Conservation (phyloP, 2,888 invertebrate species). For the Epiperipatus broadwayi region DNA sequence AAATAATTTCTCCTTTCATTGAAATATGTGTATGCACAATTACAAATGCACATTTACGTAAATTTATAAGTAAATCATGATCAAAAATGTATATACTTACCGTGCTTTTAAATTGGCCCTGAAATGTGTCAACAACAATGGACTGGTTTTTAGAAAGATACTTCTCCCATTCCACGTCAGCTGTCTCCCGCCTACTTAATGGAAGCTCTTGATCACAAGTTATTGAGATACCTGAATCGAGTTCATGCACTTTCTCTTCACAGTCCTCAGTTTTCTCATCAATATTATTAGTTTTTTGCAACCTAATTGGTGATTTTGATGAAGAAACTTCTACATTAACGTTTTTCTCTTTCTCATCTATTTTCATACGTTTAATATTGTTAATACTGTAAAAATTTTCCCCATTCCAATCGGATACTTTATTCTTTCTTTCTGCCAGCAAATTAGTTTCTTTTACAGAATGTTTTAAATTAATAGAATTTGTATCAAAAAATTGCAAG, state of each 20-base stretch:
- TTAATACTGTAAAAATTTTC: constrained; percentile 18
- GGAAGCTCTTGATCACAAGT: neutral
- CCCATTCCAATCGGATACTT: no score
- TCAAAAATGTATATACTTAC: constrained; percentile 31
- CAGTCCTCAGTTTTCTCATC: no score
- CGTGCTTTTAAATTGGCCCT: constrained; percentile 43
- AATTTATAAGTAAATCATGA: neutral
- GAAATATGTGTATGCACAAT: no score
- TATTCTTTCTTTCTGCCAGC: constrained; percentile 22
- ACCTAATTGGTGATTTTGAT: no score
- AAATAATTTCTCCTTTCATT: no score
- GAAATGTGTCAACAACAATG: constrained; percentile 41
- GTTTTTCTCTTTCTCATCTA: constrained; percentile 23
- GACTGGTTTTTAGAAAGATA: constrained; percentile 38
- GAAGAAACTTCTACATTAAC: no score
- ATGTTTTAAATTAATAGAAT: constrained; percentile 29
- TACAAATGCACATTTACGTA: no score
- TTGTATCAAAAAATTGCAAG: constrained; percentile 29
- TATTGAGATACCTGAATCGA: no score
- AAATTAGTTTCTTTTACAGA: constrained; percentile 35
- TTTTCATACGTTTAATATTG: constrained; percentile 24
- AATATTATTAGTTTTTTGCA: no score
- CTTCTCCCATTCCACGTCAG: constrained; percentile 38
- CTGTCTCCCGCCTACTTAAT: constrained; percentile 21
- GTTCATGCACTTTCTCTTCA: no score